Base-by-base conservation (phyloP, 2,797 vertebrate genomes). In the Notoglanidium macrostoma region DNA sequence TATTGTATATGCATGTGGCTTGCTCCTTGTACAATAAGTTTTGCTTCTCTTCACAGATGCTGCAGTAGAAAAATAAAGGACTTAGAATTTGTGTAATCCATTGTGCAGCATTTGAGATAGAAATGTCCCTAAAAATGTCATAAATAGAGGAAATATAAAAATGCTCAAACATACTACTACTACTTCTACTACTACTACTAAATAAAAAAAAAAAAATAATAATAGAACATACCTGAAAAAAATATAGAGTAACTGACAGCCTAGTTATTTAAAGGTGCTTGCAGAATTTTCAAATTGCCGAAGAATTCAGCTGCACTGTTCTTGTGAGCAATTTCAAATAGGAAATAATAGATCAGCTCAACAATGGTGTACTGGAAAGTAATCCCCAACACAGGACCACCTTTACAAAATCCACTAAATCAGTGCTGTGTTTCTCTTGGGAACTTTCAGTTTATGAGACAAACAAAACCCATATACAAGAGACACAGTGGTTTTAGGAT, bases 391-490 rank as follows among this genome's bases (percentile, higher is more conserved):
- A 87, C 85, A 87, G 63, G 65, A 46, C 61, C 35, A 55, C 61
- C 84, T 79, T 85, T 65, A 85, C 63, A 90, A 89, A 81, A 74
- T 87, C 79, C 59, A 57, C 44, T 89, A 70, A 88, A 87, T 59
- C 51, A 80, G 10, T 7, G 9, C 44, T 61, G 19, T 59, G 65
- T 51, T 81, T 85, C 85, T 86, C 76, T 83, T 87, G 82, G 86
- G 90, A 88, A 81, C 72, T 2, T 79, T 79, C 55, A 84, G 32
- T 84, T 80, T 81, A 80, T 80, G 54, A 81, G 84, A 84, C 73
- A 89, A 89, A 89, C 85, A 86, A 78, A 86, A 70, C 32, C 61
- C 74, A 88, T 44, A 87, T 82, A 70, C 67, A 68, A 87, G 83
- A 84, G 73, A 72, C 83, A 89, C 59, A n/a, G 73, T 80, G 85